Conservation (phyloP, 2,888 invertebrate genomes). For the Noctuana brunneofusca region DNA sequence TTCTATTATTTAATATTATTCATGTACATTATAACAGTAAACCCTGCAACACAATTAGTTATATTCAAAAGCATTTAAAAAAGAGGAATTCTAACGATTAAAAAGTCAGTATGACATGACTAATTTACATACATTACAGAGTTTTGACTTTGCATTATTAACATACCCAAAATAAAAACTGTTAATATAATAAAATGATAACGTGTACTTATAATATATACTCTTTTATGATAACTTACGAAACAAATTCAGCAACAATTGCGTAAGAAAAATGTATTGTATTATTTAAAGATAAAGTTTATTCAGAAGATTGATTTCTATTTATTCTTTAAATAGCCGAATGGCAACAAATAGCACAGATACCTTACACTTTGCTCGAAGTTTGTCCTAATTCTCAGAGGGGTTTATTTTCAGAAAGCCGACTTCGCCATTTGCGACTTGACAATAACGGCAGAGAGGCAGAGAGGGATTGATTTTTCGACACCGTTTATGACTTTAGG, state of each 20-base stretch:
- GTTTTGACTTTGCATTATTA: too few relatives aligned
- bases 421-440: constrained; percentile 96
- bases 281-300: constrained; percentile 5
- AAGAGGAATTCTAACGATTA: too few relatives aligned
- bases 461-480: constrained; percentile 96
- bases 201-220: too few relatives aligned
- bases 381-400: constrained; percentile 7
- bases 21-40: too few relatives aligned
- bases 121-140: too few relatives aligned
- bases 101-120: too few relatives aligned
- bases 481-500: constrained; percentile 97
- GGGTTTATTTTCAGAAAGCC: constrained; percentile 84
- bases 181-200: too few relatives aligned
- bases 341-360: neutral
- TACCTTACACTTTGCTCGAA: constrained; percentile 15
- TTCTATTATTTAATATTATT: too few relatives aligned
- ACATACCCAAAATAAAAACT: neutral
- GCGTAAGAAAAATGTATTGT: neutral
- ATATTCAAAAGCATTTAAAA: too few relatives aligned
- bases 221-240: too few relatives aligned
- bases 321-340: constrained; percentile 24
- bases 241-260: neutral
- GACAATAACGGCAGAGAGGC: constrained; percentile 92
- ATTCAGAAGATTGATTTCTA: constrained; percentile 15
- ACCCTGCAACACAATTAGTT: too few relatives aligned